These are phyloP conservation scores for Tetheella fluctuosa DNA, from an alignment of 2,888 invertebrate species.

Conservation along the genomic window DNA sequence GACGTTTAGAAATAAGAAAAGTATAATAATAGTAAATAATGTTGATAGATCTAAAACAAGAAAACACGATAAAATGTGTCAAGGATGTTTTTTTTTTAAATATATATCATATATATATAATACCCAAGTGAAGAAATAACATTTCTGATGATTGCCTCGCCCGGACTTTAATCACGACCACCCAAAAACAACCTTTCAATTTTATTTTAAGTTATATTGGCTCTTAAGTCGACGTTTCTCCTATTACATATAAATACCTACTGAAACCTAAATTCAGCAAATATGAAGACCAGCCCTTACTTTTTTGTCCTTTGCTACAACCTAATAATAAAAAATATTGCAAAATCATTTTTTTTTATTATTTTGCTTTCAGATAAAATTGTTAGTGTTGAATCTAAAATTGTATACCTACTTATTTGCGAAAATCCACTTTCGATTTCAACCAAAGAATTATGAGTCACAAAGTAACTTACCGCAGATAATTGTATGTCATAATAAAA, in stretches of 20 bases:
- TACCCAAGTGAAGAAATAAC: background rate
- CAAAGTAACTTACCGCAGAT: conserved; percentile 35
- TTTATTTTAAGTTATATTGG: background rate
- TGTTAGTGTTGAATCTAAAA: too few species aligned
- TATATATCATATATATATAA: background rate
- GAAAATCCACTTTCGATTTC: conserved; percentile 35
- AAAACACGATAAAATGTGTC: background rate
- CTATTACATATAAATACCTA: too few species aligned
- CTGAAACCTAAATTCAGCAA: background rate
- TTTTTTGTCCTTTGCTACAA: too few species aligned
- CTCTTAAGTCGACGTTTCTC: background rate
- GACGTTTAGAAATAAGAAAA: conserved; percentile 19
- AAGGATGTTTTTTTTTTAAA: background rate
- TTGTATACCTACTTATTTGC: background rate
- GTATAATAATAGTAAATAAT: conserved; percentile 37
- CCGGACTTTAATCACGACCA: background rate
- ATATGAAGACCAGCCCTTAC: too few species aligned
- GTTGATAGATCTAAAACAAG: conserved; percentile 24
- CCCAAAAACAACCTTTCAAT: background rate
- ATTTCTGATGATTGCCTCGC: background rate
- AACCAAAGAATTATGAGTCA: conserved; percentile 42
- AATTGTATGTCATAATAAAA: conserved; percentile 44
- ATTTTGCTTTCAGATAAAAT: too few species aligned
- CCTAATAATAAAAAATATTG: too few species aligned
- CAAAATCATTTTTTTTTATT: too few species aligned